Percentiles rank a stretch among this genome's conserved stretches.
Evolutionary conservation across 2,888 invertebrate genomes (phyloP).

Genomic region (Pachliopta kotzebuea): DNA sequence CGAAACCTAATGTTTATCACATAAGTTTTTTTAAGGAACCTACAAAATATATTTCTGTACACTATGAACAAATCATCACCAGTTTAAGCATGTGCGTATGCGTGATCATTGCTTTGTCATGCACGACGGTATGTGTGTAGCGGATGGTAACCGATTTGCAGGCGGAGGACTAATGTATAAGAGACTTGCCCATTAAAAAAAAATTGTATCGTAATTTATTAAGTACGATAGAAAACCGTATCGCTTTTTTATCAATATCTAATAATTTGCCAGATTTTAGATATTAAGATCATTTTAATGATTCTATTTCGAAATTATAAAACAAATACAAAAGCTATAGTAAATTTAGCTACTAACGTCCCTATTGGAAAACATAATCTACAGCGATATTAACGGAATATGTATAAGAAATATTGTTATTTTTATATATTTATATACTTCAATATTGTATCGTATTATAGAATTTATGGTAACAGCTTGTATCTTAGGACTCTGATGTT

Average conservation of each 20-base stretch:
- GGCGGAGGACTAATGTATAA: slow-evolving; percentile 24
- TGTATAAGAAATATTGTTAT: too few species aligned
- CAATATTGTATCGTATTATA: too few species aligned
- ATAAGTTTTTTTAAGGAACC: neutral
- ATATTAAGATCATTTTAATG: neutral
- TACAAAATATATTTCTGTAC: neutral
- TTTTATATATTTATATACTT: too few species aligned
- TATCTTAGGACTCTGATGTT: too few species aligned
- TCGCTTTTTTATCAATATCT: neutral
- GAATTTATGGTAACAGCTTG: too few species aligned
- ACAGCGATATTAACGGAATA: too few species aligned
- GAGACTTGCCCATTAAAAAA: neutral
- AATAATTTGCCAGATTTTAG: neutral
- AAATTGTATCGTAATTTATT: too few species aligned
- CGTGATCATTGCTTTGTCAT: slow-evolving; percentile 49
- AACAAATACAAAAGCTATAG: too few species aligned
- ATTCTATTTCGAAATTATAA: neutral
- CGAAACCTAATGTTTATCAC: neutral
- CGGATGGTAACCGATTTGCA: slow-evolving; percentile 62
- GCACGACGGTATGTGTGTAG: slow-evolving; percentile 51
- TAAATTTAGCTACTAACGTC: too few species aligned
- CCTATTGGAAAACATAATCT: too few species aligned
- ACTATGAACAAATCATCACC: slow-evolving; percentile 8
- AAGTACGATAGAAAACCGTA: too few species aligned
- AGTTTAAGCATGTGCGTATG: slow-evolving; percentile 17